Base-by-base conservation (phyloP, 2,888 invertebrate genomes). In the Eilema depressum region DNA sequence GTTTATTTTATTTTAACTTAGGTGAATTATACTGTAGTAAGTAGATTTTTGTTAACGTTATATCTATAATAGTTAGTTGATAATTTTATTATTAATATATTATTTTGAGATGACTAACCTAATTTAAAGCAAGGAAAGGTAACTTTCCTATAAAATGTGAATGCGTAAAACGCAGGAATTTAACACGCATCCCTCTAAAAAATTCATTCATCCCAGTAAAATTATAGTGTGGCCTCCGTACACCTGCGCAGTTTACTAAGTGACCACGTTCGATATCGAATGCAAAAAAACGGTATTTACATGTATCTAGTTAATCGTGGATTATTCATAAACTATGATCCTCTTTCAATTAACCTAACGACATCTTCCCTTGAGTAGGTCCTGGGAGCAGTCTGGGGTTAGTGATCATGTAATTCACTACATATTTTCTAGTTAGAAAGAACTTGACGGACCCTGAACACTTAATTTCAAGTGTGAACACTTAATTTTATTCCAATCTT, bases 201-300 rank as follows among this genome's bases (percentile, higher is more conserved):
- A 84, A 86, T 87, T 86, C 87, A 87, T 81, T 78, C 70, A 78
- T 81, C 78, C 80, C 80, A 80, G 76, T 82, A 80, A 82, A 86
- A 84, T 86, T 86, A 84, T 85, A 83, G 85, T 85, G 82, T 79
- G 82, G 83, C 47, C 80, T 78, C 70, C 78, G 78, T 80, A 83
- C 86, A 85, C 87, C 85, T 87, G 87, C 78, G 83, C 76, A 82
- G 81, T 81, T 82, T 82, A 80, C 81, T 83, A 82, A 84, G 85
- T 82, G 82, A 81, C 73, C 71, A 76, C 70, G 63, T 70, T 69
- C 73, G 66, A 75, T 75, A 76, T 76, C 72, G 79, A 75, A 47
- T 60, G 76, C 77, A 70, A 78, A 78, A 78, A 79, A 69, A 76
- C 41, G 73, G 71, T 68, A 69, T 73, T 61, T 79, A 71, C 79